Base-by-base conservation (phyloP, 2,888 invertebrate species). In the Mimachlamys varia region DNA sequence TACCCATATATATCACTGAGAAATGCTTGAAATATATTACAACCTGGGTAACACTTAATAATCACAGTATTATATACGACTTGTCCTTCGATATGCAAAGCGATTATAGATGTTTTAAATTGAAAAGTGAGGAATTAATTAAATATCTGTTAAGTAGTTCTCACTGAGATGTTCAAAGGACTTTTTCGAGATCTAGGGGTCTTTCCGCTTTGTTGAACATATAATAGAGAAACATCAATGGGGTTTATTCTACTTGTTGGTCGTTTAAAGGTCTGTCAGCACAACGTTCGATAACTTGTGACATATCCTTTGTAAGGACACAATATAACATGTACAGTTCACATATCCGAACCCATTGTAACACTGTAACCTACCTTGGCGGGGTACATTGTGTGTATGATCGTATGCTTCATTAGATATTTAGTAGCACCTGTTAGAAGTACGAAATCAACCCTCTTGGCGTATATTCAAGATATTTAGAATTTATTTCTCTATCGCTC, bases 211-310 rank as follows among this genome's bases (percentile, higher is more conserved):
- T 76, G 33, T 76, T 12, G 0, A 15, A 15, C 76, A 5, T 0
- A 33, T n/a, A 33, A 27, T 76, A 76, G 33, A 76, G 7, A 13
- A 10, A 22, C 76, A 13, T 76, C 33, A 33, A 76, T 12, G 76
- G 22, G 76, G 76, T 76, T 76, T 76, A 76, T 19, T 76, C 76
- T 76, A 33, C 27, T 76, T 76, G 53, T 53, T 27, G 33, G 76
- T 76, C 33, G 76, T 76, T 76, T 76, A 76, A 76, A 76, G 33
- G 76, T 76, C 76, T 76, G 27, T 76, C 33, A 33, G 27, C 76
- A 76, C 76, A 2, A 76, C 7, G 76, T 76, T 76, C 76, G 33
- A 76, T 76, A 33, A 3, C 33, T 27, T 76, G 22, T 2, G 76
- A 76, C 33, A 27, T 76, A 76, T 19, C 33, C 27, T 76, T 76